Conservation (phyloP, 37 sponge, comb jelly and placozoan species). For the Aphrocallistes beatrix region DNA sequence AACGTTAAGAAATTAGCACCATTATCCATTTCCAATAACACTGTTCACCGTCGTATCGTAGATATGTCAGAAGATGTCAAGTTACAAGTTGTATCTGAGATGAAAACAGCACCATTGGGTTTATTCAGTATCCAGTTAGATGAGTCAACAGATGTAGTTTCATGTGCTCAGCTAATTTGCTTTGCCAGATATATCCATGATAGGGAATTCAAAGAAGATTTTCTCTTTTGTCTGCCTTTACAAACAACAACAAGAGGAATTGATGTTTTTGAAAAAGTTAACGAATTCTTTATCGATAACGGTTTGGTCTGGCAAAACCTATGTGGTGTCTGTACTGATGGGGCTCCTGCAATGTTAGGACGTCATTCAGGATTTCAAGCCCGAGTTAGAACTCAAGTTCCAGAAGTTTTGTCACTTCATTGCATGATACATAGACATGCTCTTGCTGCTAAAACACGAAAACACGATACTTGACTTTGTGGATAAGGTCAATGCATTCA, state of each 20-base stretch:
- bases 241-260: constrained; percentile 13
- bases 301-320: neutral
- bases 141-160: neutral
- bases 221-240: neutral
- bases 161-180: neutral
- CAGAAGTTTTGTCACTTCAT: neutral
- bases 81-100: neutral
- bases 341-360: constrained; percentile 13
- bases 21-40: neutral
- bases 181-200: neutral
- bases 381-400: neutral
- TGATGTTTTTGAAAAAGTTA: neutral
- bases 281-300: constrained; percentile 7
- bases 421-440: constrained; percentile 16
- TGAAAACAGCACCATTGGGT: neutral
- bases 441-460: neutral
- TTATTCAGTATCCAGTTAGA: neutral
- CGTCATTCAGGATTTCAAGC: neutral
- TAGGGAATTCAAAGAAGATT: neutral
- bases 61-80: constrained; percentile 20
- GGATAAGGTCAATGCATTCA: too few relatives aligned
- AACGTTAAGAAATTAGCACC: neutral
- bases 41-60: neutral
- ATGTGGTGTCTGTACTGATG: neutral
- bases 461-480: too few relatives aligned